Percentiles rank a stretch among this genome's conserved stretches.
Evolutionary conservation across 2,797 vertebrate genomes (phyloP).

Genomic region (Mionectes olivaceus): DNA sequence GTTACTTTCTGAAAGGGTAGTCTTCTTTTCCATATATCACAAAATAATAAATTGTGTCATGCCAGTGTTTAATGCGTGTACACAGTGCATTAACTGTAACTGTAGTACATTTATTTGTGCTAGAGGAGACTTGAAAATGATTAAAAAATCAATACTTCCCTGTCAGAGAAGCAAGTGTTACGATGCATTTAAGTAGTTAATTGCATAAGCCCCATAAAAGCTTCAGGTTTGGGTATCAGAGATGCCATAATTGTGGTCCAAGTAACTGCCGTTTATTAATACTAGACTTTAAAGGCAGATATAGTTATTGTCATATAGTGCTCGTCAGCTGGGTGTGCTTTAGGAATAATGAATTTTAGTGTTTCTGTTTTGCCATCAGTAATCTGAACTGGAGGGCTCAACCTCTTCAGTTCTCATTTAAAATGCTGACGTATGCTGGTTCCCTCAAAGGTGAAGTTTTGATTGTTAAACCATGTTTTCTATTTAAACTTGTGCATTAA

Average conservation of each 20-base stretch:
- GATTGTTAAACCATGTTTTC: constrained; percentile 61
- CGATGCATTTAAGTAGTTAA: constrained; percentile 86
- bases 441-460: constrained; percentile 62
- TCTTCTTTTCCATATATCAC: constrained; percentile 73
- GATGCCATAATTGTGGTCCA: constrained; percentile 75
- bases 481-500: constrained; percentile 64
- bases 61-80: constrained; percentile 80
- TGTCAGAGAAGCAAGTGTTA: constrained; percentile 89
- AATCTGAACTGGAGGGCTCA: constrained; percentile 22
- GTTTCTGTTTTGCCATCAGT: background rate
- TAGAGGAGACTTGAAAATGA: constrained; percentile 94
- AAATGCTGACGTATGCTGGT: constrained; percentile 6
- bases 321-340: background rate
- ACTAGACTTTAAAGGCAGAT: constrained; percentile 49
- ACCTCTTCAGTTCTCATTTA: background rate
- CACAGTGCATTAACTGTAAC: constrained; percentile 89
- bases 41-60: constrained; percentile 81
- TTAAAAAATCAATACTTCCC: constrained; percentile 98
- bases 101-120: constrained; percentile 96
- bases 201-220: constrained; percentile 82
- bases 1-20: constrained; percentile 61
- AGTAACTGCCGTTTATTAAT: constrained; percentile 68
- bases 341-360: constrained; percentile 26
- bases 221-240: constrained; percentile 80
- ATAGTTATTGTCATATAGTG: background rate